Conservation (phyloP, 2,888 invertebrate genomes). For the Rhogogaster chlorosoma region DNA sequence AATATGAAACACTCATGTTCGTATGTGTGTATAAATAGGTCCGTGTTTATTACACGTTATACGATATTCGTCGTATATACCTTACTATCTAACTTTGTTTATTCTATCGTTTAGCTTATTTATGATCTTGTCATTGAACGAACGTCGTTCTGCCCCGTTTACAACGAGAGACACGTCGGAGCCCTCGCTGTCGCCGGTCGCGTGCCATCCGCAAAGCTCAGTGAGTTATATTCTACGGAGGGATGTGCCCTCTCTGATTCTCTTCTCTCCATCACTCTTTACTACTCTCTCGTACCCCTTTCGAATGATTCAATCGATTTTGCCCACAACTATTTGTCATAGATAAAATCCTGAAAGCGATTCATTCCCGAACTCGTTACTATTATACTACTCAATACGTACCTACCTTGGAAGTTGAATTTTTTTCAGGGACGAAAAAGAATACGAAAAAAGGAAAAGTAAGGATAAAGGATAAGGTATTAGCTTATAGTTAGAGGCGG, state of each 20-base stretch:
- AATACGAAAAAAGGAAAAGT: too few species aligned
- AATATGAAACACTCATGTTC: neutral
- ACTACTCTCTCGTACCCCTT: neutral
- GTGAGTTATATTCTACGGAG: slow-evolving; percentile 41
- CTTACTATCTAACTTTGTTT: slow-evolving; percentile 42
- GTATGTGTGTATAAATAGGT: neutral
- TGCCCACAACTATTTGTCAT: neutral
- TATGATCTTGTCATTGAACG: slow-evolving; percentile 48
- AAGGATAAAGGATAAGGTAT: neutral
- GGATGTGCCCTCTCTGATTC: slow-evolving; percentile 35
- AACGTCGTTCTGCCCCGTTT: slow-evolving; percentile 46
- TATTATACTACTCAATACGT: neutral
- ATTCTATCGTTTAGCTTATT: slow-evolving; percentile 43
- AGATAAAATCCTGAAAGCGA: neutral
- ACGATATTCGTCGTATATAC: neutral
- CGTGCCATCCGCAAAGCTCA: slow-evolving; percentile 47
- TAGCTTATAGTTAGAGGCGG: neutral
- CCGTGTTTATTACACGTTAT: slow-evolving; percentile 21
- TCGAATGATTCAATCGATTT: neutral
- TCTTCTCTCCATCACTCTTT: neutral
- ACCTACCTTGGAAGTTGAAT: neutral
- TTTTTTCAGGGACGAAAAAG: neutral
- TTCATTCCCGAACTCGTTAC: neutral
- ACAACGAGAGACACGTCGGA: slow-evolving; percentile 46
- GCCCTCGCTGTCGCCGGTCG: slow-evolving; percentile 44